Percentiles rank a stretch among this genome's conserved stretches.
phyloP scores from a whole-genome alignment of 2,113 vertebrate species.

The Pavo muticus region DNA sequence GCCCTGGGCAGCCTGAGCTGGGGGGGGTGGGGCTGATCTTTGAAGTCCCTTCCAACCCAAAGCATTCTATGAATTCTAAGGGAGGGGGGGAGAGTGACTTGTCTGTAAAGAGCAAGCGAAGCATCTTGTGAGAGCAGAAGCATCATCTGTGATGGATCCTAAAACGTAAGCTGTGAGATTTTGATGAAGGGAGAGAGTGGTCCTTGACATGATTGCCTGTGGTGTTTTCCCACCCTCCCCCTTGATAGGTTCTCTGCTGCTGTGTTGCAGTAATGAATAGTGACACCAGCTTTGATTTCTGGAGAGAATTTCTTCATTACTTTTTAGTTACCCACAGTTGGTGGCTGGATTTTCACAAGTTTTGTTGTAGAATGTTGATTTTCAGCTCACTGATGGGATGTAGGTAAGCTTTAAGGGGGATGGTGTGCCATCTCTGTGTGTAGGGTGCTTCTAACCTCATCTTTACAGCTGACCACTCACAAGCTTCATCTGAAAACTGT shows the following conservation, averaged over 20 bases:
- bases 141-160: rapidly evolving
- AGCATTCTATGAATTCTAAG: too few species aligned
- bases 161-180: background rate
- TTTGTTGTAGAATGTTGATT: background rate
- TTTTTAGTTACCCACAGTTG: background rate
- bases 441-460: background rate
- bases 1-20: too few species aligned
- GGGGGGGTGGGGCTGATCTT: too few species aligned
- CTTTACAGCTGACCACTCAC: background rate
- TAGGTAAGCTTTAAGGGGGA: background rate
- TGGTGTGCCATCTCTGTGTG: rapidly evolving
- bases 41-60: too few species aligned
- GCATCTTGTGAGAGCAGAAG: background rate
- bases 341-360: background rate
- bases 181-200: background rate
- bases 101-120: background rate
- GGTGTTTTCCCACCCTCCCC: background rate
- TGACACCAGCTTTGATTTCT: background rate
- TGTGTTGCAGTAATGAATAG: background rate
- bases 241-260: background rate
- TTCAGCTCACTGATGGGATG: background rate
- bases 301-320: background rate
- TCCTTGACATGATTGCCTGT: background rate
- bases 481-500: background rate
- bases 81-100: background rate